Conservation (phyloP, 2,797 vertebrate species). For the Bucorvus abyssinicus region DNA sequence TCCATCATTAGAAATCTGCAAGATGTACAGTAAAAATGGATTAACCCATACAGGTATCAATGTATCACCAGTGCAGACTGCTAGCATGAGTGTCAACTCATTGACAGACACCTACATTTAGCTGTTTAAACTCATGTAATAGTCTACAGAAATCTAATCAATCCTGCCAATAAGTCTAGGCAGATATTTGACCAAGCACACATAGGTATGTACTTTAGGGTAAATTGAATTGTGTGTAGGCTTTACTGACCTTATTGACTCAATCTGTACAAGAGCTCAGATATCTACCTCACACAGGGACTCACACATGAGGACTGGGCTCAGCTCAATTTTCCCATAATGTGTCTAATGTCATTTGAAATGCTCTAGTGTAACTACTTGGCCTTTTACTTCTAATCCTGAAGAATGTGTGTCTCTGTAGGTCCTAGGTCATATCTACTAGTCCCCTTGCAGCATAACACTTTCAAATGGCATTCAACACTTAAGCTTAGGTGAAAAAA, state of each 20-base stretch:
- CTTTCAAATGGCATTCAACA: not conserved
- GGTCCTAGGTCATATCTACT: not conserved
- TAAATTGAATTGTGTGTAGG: not conserved
- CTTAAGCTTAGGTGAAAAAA: not conserved
- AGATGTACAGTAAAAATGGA: not conserved
- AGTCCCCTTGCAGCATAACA: not conserved
- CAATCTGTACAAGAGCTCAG: not conserved
- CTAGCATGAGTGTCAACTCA: not conserved
- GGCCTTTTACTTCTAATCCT: not conserved
- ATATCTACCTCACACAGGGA: not conserved
- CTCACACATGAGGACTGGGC: not conserved
- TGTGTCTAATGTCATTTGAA: not conserved
- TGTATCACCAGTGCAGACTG: rapidly evolving
- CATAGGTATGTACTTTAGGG: not conserved
- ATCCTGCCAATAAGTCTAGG: not conserved
- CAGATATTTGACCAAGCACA: not conserved
- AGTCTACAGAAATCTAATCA: not conserved
- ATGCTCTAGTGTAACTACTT: not conserved
- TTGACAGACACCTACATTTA: not conserved
- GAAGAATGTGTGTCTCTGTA: not conserved
- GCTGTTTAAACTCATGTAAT: not conserved
- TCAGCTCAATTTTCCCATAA: not conserved
- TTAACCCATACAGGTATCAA: not conserved
- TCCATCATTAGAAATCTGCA: slow-evolving; percentile 91
- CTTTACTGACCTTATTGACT: not conserved